A percentile compares a stretch with the other conserved stretches of the same genome.
Evolutionary conservation across 1,140 invertebrate genomes (phyloP).

Genomic region (Chironomus striatipennis): DNA sequence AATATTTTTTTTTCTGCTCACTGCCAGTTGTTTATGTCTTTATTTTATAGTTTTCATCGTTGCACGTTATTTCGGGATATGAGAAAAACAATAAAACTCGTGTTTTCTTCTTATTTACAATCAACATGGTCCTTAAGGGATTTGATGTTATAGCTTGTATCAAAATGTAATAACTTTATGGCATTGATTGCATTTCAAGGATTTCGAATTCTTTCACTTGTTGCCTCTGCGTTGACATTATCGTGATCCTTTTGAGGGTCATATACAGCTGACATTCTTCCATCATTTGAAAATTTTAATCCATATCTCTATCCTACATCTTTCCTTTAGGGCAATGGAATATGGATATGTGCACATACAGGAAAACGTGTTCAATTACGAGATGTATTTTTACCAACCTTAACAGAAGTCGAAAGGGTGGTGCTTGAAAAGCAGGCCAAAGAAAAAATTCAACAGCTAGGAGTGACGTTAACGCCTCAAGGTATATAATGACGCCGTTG

Average conservation of each 20-base stretch:
- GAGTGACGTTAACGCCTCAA: constrained; percentile 62
- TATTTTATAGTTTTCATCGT: constrained; percentile 8
- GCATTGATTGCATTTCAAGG: too few species aligned
- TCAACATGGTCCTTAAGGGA: not conserved
- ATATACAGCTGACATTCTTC: too few species aligned
- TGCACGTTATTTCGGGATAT: not conserved
- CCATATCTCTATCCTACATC: too few species aligned
- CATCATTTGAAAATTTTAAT: too few species aligned
- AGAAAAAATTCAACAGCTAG: constrained; percentile 77
- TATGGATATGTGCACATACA: constrained; percentile 65
- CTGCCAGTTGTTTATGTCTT: constrained; percentile 12
- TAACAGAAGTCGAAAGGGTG: constrained; percentile 72
- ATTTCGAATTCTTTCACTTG: too few species aligned
- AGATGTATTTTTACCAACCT: constrained; percentile 58
- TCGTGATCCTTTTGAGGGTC: too few species aligned
- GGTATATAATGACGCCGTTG: constrained; percentile 32
- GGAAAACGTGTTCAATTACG: constrained; percentile 65
- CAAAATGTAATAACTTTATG: too few species aligned
- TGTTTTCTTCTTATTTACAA: constrained; percentile 8
- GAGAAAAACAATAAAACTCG: constrained; percentile 1
- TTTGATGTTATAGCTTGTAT: too few species aligned
- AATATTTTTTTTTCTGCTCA: not conserved
- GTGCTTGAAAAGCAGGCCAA: constrained; percentile 75
- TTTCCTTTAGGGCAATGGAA: constrained; percentile 63
- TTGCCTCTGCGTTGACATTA: too few species aligned